Base-by-base conservation (phyloP, 2,888 invertebrate genomes). In the Allygus modestus region DNA sequence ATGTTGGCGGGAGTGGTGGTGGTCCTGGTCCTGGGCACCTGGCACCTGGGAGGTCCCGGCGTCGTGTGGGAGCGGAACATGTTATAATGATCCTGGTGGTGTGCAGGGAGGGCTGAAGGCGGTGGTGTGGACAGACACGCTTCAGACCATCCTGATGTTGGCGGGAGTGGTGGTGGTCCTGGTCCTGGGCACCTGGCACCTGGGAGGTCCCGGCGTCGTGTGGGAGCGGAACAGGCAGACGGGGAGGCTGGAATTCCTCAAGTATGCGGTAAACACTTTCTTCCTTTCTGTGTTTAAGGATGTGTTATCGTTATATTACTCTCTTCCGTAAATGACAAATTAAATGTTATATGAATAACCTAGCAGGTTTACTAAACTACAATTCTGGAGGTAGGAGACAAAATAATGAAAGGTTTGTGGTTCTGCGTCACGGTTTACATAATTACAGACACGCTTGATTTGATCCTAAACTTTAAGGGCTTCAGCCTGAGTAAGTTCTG, bases 71-170 rank as follows among this genome's bases (percentile, higher is more conserved):
- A 91, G 84, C 92, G 93, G 86, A 7, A 46, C 46, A 37, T 15
- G 17, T 12, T 46, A 12, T 15, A 46, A 7, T 11, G 46, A 17
- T 1, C 7, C 46, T 37, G 37, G 12, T 46, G 12, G 17, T 46
- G 46, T 46, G 46, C 91, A 95, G 95, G 95, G 95, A 85, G 95
- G 96, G 5, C 90, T 96, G 33, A 95, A 95, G 90, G 96, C 96
- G 5, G 96, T 96, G 0, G 95, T 96, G 11, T 96, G 96, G 96
- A 96, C 96, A 0, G 96, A 96, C 88, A 94, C 95, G 0, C 91
- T 96, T 81, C 96, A 96, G 90, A 94, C 95, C 0, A 90, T 94
- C 26, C 92, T 96, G 7, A 96, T 96, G 95, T 93, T 95, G 88
- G 93, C 93, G 17, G 94, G 95, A 0, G 92, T 95, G 0, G 89